Evolutionary conservation across 2,888 invertebrate genomes (phyloP).

Genomic region (Balanococcus diminutus): DNA sequence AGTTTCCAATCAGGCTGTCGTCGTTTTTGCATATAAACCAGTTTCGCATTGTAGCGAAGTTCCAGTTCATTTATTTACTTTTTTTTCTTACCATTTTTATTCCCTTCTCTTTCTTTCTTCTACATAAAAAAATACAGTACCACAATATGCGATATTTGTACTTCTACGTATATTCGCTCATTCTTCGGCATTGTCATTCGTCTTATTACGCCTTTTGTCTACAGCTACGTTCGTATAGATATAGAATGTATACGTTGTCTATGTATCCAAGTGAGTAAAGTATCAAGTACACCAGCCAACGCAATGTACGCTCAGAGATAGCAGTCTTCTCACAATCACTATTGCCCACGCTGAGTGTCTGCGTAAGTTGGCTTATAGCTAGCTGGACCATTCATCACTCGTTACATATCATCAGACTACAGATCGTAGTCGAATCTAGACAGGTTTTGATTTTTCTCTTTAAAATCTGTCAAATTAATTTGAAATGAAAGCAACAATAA

Average conservation of each 20-base stretch:
- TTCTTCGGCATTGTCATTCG: background rate
- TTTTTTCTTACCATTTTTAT: constrained; percentile 2
- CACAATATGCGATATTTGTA: background rate
- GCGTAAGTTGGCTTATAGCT: background rate
- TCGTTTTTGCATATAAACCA: constrained; percentile 54
- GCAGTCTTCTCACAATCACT: background rate
- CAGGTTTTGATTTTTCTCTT: too few species aligned
- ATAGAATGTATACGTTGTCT: background rate
- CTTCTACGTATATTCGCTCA: background rate
- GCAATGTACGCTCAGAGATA: background rate
- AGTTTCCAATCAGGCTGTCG: constrained; percentile 55
- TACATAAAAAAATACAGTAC: background rate
- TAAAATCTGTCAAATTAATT: background rate
- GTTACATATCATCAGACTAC: background rate
- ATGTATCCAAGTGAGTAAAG: background rate
- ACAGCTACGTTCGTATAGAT: background rate
- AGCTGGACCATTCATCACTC: background rate
- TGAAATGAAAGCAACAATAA: too few species aligned
- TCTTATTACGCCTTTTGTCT: background rate
- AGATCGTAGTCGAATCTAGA: too few species aligned
- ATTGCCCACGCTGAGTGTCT: background rate
- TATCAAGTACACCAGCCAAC: background rate
- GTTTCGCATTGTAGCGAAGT: constrained; percentile 48
- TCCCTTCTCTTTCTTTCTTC: background rate
- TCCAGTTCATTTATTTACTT: constrained; percentile 46